phyloP scores from a whole-genome alignment of 2,888 invertebrate species.

The Melieria crassipennis region DNA sequence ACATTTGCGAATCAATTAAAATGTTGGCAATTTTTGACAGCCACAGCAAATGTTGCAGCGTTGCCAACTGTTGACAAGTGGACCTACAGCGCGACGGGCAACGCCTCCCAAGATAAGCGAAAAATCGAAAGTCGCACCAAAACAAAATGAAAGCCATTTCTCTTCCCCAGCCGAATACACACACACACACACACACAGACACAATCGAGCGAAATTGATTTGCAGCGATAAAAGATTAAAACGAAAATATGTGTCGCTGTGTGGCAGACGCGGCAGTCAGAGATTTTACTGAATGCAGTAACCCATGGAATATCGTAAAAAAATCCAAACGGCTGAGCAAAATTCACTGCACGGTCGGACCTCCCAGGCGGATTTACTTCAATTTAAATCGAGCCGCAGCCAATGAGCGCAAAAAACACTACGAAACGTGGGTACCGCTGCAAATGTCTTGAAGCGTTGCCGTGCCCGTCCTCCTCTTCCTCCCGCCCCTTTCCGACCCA shows the following conservation, averaged over 20 bases:
- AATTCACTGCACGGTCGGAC: neutral
- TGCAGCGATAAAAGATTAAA: neutral
- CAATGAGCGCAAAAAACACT: no score
- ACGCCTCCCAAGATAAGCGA: no score
- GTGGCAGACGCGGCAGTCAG: no score
- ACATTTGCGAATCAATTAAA: constrained; percentile 31
- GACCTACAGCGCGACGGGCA: neutral
- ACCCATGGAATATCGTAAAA: no score
- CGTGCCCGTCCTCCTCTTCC: neutral
- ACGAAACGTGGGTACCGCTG: no score
- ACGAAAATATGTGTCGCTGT: neutral
- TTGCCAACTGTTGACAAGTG: no score
- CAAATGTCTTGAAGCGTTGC: neutral
- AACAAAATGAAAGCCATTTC: neutral
- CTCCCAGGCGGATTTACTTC: neutral
- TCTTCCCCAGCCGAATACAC: neutral
- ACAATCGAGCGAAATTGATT: neutral
- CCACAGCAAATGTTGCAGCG: neutral
- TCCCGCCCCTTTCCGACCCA: neutral
- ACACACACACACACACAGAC: neutral
- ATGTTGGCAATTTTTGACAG: constrained; percentile 1
- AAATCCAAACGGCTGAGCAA: no score
- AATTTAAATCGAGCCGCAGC: neutral
- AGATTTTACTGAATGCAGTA: no score
- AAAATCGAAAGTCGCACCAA: neutral